Evolutionary conservation across 2,797 vertebrate genomes (phyloP), one percentile per base, ranked within the genome.

Genomic region (Clamator glandarius): DNA sequence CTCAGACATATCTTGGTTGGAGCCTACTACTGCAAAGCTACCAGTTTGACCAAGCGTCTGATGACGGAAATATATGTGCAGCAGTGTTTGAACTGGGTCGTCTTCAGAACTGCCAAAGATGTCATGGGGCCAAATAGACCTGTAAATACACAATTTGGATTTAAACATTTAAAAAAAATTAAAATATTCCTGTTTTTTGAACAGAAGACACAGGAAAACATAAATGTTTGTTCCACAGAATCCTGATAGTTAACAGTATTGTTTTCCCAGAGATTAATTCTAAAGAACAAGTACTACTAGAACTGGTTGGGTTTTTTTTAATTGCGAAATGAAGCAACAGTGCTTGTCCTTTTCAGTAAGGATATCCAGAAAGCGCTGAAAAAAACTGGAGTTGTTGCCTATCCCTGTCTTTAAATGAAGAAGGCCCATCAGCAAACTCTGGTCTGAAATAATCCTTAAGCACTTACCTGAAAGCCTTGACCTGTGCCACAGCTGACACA

Each of bases 61-160:
- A 97, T 99, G 99, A 52, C 99, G 98, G 98, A 99, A 99, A 97
- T 99, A 99, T 93, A 99, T 99, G 97, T 99, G 99, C 96, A 99
- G 97, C 79, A 99, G 96, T 0, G 99, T 99, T 97, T 99, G 98
- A 93, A 99, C 98, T 0, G 99, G 98, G 76, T 99, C 97, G 33
- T 99, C 99, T 10, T 98, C 98, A 84, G 98, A 98, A 59, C 98
- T 98, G 97, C 99, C 99, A 19, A 99, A 99, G 96, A 99, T 99
- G 93, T 99, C 99, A 1, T 98, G 99, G 75, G 99, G 99, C 99
- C 99, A 99, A 85, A 99, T 96, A 68, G 98, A 98, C 95, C 99
- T 99, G 96, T 41, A 90, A 96, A 95, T 10, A 96, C 16, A 97
- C 8, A 85, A 39, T 59, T 87, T 41, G 17, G 24, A 85, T 68